These are phyloP conservation scores for Venustaconcha ellipsiformis DNA, from an alignment of 1,140 invertebrate species.

Conservation along the genomic window DNA sequence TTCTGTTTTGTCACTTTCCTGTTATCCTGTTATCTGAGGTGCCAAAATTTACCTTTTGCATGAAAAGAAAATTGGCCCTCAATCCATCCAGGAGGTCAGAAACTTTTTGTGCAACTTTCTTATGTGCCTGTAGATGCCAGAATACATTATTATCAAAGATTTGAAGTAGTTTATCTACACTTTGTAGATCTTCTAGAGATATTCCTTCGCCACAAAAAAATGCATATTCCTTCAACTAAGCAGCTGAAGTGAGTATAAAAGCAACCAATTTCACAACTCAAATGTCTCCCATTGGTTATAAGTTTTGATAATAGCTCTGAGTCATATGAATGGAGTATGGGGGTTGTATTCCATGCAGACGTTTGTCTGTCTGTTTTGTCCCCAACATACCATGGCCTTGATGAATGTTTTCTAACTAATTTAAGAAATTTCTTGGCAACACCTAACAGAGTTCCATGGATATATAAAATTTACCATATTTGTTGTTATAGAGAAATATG, in stretches of 20 bases:
- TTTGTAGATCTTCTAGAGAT: neutral
- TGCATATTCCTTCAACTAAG: constrained; percentile 20
- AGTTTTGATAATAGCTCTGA: constrained; percentile 1
- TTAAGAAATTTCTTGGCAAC: constrained; percentile 22
- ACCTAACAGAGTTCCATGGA: constrained; percentile 33
- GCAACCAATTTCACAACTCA: constrained; percentile 17
- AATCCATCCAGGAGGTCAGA: no score
- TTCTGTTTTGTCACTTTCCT: no score
- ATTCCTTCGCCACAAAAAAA: constrained; percentile 16
- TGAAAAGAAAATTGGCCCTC: no score
- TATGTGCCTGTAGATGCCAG: constrained; percentile 3
- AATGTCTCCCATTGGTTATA: constrained; percentile 31
- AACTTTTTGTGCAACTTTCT: neutral
- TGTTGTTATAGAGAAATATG: constrained; percentile 5
- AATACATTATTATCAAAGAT: constrained; percentile 13
- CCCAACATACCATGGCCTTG: constrained; percentile 10
- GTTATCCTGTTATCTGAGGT: no score
- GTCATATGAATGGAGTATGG: constrained; percentile 11
- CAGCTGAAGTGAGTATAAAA: no score
- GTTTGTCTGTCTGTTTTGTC: neutral
- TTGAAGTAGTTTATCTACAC: neutral
- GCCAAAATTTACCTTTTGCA: no score
- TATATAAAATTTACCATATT: constrained; percentile 28
- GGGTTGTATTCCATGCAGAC: constrained; percentile 15
- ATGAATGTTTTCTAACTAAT: constrained; percentile 10